Conservation (phyloP, 2,113 vertebrate species). For the Delphinapterus leucas region DNA sequence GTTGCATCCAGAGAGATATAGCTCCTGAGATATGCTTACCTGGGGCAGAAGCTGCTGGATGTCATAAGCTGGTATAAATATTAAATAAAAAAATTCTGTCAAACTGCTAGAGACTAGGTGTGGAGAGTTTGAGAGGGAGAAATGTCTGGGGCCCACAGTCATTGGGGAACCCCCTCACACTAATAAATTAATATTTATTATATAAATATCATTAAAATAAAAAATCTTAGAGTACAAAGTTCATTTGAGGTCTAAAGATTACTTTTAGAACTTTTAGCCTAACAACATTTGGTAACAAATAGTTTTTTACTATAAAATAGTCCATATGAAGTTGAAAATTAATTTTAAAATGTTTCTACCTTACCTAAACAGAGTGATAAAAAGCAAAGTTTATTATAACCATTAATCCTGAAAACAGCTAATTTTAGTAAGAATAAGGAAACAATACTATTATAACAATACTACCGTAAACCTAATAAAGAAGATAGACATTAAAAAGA, state of each 20-base stretch:
- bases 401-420: neutral
- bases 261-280: conserved; percentile 6
- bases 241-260: neutral
- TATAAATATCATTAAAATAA: neutral
- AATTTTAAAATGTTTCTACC: neutral
- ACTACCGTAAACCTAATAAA: neutral
- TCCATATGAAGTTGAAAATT: neutral
- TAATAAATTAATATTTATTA: neutral
- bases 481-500: neutral
- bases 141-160: neutral
- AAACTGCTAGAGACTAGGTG: neutral
- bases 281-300: neutral
- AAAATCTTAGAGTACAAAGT: neutral
- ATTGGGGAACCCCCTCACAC: neutral
- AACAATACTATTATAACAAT: neutral
- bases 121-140: neutral
- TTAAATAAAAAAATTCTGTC: neutral
- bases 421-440: neutral
- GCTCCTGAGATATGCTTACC: neutral
- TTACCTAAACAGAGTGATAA: neutral
- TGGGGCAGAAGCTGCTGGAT: neutral
- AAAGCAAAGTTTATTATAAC: neutral
- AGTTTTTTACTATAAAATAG: neutral
- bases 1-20: neutral
- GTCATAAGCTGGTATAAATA: neutral